A percentile compares a stretch with the other conserved stretches of the same genome.
phyloP scores from a whole-genome alignment of 2,888 invertebrate species.

The Dynastes hyllus region DNA sequence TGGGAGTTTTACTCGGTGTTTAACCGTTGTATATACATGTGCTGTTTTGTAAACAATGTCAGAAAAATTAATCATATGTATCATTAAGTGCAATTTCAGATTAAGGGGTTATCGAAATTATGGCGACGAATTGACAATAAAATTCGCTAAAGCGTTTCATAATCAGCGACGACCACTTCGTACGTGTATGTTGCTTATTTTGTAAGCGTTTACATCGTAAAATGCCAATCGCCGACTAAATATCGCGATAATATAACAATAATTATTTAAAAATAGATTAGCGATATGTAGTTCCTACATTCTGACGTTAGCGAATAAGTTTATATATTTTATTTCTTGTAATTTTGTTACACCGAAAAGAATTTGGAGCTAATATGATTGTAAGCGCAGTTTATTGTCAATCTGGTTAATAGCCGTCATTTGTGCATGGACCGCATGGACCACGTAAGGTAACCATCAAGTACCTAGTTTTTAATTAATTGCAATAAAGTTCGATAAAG shows the following conservation, averaged over 20 bases:
- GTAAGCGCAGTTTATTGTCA: too few species aligned
- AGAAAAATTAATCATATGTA: constrained; percentile 46
- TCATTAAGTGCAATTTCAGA: constrained; percentile 45
- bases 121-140: constrained; percentile 46
- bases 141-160: constrained; percentile 37
- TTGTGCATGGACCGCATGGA: too few species aligned
- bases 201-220: constrained; percentile 12
- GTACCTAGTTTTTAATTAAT: too few species aligned
- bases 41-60: constrained; percentile 44
- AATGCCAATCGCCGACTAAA: constrained; percentile 1
- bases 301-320: too few species aligned
- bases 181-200: not conserved
- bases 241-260: not conserved
- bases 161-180: constrained; percentile 8
- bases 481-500: too few species aligned
- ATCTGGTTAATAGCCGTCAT: too few species aligned
- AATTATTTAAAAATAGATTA: too few species aligned
- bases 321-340: too few species aligned
- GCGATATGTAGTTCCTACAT: too few species aligned
- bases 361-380: too few species aligned
- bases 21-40: constrained; percentile 11
- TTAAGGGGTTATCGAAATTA: constrained; percentile 45
- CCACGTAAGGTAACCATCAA: too few species aligned
- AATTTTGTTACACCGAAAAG: too few species aligned
- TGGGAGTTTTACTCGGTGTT: not conserved